phyloP scores from a whole-genome alignment of 2,888 invertebrate genomes.

The Petrolisthes manimaculis region DNA sequence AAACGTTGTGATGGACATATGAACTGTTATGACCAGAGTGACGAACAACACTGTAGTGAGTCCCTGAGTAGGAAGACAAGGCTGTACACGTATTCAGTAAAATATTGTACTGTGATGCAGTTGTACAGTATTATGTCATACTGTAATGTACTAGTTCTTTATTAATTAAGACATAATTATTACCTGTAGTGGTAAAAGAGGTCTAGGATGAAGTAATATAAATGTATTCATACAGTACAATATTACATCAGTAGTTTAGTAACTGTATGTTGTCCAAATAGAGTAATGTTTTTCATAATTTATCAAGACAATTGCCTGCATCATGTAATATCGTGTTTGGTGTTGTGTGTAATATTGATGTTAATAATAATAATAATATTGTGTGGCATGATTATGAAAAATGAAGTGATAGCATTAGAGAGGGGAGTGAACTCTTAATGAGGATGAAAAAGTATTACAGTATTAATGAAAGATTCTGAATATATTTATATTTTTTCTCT shows the following conservation, averaged over 20 bases:
- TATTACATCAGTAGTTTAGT: background rate
- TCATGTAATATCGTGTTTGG: too few relatives aligned
- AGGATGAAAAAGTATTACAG: too few relatives aligned
- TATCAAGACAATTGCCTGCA: too few relatives aligned
- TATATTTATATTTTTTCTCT: too few relatives aligned
- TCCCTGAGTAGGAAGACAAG: constrained; percentile 48
- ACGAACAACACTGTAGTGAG: constrained; percentile 81
- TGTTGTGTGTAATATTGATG: too few relatives aligned
- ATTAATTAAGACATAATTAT: background rate
- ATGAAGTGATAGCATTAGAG: too few relatives aligned
- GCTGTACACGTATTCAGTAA: too few relatives aligned
- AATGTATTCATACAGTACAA: background rate
- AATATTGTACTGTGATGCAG: background rate
- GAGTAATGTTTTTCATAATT: too few relatives aligned
- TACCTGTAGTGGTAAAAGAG: background rate
- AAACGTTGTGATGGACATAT: constrained; percentile 81
- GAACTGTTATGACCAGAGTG: constrained; percentile 81
- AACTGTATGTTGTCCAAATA: background rate
- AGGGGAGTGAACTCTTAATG: too few relatives aligned
- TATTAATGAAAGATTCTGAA: too few relatives aligned
- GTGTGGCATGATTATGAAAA: too few relatives aligned
- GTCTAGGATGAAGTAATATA: background rate
- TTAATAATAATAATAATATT: too few relatives aligned
- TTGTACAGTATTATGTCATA: background rate
- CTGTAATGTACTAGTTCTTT: background rate